Conservation (phyloP, 2,113 vertebrate species). For the Pygoscelis adeliae region DNA sequence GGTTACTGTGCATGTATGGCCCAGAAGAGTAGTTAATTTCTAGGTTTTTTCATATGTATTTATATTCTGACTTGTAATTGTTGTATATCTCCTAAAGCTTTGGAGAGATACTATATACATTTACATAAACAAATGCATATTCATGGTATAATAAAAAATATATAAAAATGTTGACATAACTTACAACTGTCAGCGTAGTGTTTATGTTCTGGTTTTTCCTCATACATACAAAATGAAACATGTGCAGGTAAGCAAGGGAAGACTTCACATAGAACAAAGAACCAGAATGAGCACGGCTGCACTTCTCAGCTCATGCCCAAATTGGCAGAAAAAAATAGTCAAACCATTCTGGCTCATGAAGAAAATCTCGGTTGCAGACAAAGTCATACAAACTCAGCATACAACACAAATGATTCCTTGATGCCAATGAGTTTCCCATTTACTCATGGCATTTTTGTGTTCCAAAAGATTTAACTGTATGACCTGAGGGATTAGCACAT, state of each 20-base stretch:
- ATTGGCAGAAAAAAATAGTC: not conserved
- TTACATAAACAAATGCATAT: conserved; percentile 1
- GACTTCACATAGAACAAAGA: not conserved
- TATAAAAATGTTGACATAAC: not conserved
- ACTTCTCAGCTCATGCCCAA: not conserved
- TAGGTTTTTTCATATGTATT: not conserved
- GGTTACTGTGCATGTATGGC: not conserved
- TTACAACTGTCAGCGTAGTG: not conserved
- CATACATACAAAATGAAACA: not conserved
- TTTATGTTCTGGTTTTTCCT: not conserved
- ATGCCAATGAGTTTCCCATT: not conserved
- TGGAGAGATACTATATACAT: not conserved
- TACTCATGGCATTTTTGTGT: not conserved
- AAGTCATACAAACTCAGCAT: not conserved
- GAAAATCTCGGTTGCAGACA: not conserved
- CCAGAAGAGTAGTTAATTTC: not conserved
- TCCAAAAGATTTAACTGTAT: not conserved
- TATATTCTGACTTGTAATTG: not conserved
- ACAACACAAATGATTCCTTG: not conserved
- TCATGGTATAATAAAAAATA: not conserved
- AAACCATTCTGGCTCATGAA: not conserved
- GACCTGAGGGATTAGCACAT: not conserved
- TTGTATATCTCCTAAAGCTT: not conserved
- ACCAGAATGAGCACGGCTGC: rapidly evolving
- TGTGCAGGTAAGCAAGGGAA: not conserved